Evolutionary conservation across 2,113 vertebrate species (phyloP).

Genomic region (Mellivora capensis): DNA sequence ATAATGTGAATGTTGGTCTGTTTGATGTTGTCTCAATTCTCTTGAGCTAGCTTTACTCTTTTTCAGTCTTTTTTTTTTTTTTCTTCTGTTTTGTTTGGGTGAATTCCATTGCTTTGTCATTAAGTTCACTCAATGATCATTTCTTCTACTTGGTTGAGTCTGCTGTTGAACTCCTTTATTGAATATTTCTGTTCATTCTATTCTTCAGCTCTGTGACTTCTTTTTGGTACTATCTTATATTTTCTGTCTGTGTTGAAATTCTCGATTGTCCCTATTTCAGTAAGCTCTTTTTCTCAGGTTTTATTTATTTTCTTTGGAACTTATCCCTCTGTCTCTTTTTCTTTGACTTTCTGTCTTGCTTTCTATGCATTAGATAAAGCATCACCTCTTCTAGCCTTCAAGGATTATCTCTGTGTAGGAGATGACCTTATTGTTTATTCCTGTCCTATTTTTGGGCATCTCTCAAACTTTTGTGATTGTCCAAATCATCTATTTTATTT

Average conservation of each 20-base stretch:
- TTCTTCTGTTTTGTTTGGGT: background rate
- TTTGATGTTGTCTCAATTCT: background rate
- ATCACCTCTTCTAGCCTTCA: background rate
- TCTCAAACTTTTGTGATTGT: background rate
- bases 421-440: background rate
- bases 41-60: background rate
- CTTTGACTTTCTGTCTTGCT: background rate
- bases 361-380: background rate
- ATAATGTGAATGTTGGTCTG: background rate
- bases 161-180: background rate
- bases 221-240: background rate
- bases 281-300: background rate
- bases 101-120: background rate
- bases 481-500: background rate
- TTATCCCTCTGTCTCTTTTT: background rate
- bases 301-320: background rate
- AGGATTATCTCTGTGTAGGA: background rate
- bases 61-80: background rate
- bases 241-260: background rate
- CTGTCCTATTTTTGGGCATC: background rate
- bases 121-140: background rate
- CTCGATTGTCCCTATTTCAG: background rate
- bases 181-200: background rate
- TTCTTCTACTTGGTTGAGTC: background rate
- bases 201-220: background rate